Base-by-base conservation (phyloP, 2,888 invertebrate genomes). In the Euplexia lucipara region DNA sequence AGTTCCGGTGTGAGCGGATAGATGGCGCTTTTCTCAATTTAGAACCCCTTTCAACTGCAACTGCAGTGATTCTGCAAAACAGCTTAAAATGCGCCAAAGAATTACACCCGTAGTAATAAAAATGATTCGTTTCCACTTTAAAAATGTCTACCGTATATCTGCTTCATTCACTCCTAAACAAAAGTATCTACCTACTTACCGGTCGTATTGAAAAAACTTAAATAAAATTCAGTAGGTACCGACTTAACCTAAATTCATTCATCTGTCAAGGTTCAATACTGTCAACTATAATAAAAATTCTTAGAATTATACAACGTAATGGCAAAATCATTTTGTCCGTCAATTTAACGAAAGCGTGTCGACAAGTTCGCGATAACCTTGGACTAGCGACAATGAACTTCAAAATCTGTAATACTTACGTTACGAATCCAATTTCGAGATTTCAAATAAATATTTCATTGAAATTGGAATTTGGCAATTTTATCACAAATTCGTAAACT, bases 361-460 rank as follows among this genome's bases (percentile, higher is more conserved):
- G 65, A 32, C 66, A 75, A 64, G 80, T 66, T 67, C 65, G 61
- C 26, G 66, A 59, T 49, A 79, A 79, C 79, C 80, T 80, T 80
- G 80, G 41, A 32, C 52, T 52, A 54, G 65, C 79, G 80, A 75
- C 66, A 80, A 75, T 80, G 79, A 80, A 79, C 80, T 80, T 80
- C 61, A 72, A 72, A 69, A 60, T 78, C 64, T 53, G 61, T 67
- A 71, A 61, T 53, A 75, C 7, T 16, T 12, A 18, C 64, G 53
- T 16, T 12, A 18, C 64, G 53, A 67, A 62, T 65, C 53, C 67
- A 57, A 79, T 72, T 70, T 70, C 39, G 35, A 71, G 60, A 53
- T 54, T 62, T 51, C 39, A 34, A 65, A 70, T 61, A 57, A 68
- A 65, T 64, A 48, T 53, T 69, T 72, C 44, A 56, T 59, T 63